A percentile compares a stretch with the other conserved stretches of the same genome.
Conservation (phyloP, 2,888 invertebrate genomes). For the Andrena dorsata region DNA sequence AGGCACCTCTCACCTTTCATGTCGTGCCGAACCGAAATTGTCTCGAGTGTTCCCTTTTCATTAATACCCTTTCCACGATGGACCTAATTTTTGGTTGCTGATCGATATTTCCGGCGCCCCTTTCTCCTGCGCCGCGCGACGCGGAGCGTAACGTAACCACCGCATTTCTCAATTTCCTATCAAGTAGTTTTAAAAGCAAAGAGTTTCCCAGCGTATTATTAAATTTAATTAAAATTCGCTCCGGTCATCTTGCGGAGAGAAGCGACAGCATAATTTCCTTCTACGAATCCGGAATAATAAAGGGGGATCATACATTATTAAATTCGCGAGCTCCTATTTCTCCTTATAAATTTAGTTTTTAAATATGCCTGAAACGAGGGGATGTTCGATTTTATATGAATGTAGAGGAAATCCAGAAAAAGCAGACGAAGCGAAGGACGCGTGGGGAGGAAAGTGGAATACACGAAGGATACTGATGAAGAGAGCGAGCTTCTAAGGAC, state of each 20-base stretch:
- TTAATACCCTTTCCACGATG: slow-evolving; percentile 48
- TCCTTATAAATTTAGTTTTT: not conserved
- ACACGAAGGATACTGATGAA: slow-evolving; percentile 56
- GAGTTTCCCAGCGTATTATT: too few relatives aligned
- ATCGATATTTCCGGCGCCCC: not conserved
- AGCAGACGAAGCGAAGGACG: not conserved
- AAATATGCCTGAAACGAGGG: not conserved
- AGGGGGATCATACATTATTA: too few relatives aligned
- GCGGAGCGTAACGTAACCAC: too few relatives aligned
- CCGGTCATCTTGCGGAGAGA: too few relatives aligned
- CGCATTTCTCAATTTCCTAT: too few relatives aligned
- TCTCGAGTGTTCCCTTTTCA: slow-evolving; percentile 48
- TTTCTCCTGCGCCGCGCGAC: not conserved
- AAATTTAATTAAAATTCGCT: too few relatives aligned
- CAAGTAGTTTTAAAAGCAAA: too few relatives aligned
- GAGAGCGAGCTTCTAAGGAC: slow-evolving; percentile 56
- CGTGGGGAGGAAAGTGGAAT: not conserved
- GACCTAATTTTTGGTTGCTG: slow-evolving; percentile 15
- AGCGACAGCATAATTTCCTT: too few relatives aligned
- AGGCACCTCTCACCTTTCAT: slow-evolving; percentile 61
- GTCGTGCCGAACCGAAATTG: slow-evolving; percentile 37
- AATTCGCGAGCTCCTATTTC: too few relatives aligned
- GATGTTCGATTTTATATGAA: not conserved
- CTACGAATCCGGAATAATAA: too few relatives aligned
- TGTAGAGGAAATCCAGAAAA: not conserved